Evolutionary conservation across 2,113 vertebrate species (phyloP).

Genomic region (Polyodon spathula): DNA sequence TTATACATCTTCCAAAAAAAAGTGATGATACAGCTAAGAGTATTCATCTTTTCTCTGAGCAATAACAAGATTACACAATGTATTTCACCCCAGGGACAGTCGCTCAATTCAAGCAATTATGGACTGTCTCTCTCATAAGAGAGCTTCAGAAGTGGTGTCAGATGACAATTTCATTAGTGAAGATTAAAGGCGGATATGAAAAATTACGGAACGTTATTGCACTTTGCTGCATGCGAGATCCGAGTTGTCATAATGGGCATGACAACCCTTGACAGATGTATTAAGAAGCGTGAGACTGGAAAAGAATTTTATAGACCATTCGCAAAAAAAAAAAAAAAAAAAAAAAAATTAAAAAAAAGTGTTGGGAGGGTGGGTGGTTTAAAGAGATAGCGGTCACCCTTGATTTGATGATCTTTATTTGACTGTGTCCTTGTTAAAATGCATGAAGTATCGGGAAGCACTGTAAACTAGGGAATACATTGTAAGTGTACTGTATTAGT

Average conservation of each 20-base stretch:
- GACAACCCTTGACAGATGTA: slow-evolving; percentile 38
- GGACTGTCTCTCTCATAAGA: slow-evolving; percentile 34
- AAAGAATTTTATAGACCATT: slow-evolving; percentile 28
- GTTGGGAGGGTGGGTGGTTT: too few relatives aligned
- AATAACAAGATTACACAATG: slow-evolving; percentile 50
- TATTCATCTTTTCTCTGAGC: slow-evolving; percentile 34
- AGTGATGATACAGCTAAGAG: slow-evolving; percentile 39
- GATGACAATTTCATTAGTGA: slow-evolving; percentile 59
- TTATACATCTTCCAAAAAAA: slow-evolving; percentile 20
- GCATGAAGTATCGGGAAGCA: too few relatives aligned
- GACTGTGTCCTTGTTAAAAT: too few relatives aligned
- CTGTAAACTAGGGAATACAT: too few relatives aligned
- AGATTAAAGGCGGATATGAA: slow-evolving; percentile 47
- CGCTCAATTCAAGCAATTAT: slow-evolving; percentile 44
- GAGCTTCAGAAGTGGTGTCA: slow-evolving; percentile 39
- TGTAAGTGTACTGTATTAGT: too few relatives aligned
- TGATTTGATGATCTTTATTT: too few relatives aligned
- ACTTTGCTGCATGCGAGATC: slow-evolving; percentile 41
- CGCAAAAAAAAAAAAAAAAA: slow-evolving; percentile 10
- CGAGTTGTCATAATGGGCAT: slow-evolving; percentile 32
- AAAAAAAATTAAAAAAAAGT: neutral
- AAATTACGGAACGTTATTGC: slow-evolving; percentile 46
- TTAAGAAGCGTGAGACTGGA: slow-evolving; percentile 26
- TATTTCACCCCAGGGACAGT: slow-evolving; percentile 41
- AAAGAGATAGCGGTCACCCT: too few relatives aligned